phyloP scores from a whole-genome alignment of 2,113 vertebrate species.

The Cyprinodon variegatus region DNA sequence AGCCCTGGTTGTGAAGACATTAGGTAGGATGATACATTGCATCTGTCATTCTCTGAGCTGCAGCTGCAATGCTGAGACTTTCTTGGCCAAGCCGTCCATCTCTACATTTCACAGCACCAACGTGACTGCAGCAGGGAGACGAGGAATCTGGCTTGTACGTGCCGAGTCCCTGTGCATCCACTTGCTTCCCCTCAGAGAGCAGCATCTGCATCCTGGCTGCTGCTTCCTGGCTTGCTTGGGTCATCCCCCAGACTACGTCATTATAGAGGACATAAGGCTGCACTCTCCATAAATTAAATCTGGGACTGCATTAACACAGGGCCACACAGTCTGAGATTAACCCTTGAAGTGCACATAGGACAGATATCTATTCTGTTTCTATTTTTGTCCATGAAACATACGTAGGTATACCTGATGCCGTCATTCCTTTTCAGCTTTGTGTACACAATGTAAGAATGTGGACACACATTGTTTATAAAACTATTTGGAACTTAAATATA shows the following conservation, averaged over 20 bases:
- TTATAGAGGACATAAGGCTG: conserved; percentile 69
- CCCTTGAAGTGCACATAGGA: conserved; percentile 21
- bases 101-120: conserved; percentile 60
- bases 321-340: conserved; percentile 38
- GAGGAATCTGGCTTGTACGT: conserved; percentile 50
- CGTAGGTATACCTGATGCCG: background rate
- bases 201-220: conserved; percentile 67
- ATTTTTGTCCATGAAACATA: background rate
- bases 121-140: conserved; percentile 65
- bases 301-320: conserved; percentile 57
- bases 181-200: conserved; percentile 61
- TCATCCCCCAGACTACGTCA: conserved; percentile 71
- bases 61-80: conserved; percentile 59
- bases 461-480: background rate
- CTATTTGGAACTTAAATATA: background rate
- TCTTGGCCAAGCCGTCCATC: conserved; percentile 53
- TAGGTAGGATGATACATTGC: conserved; percentile 39
- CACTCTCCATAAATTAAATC: conserved; percentile 74
- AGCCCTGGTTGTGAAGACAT: conserved; percentile 43
- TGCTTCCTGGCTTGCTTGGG: conserved; percentile 56
- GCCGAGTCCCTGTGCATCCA: conserved; percentile 64
- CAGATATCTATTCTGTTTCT: background rate
- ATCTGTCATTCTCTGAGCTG: conserved; percentile 43
- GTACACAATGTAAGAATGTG: background rate
- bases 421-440: background rate